These are phyloP conservation scores for Platyscapa corneri DNA, from an alignment of 1,140 invertebrate species.

Conservation along the genomic window DNA sequence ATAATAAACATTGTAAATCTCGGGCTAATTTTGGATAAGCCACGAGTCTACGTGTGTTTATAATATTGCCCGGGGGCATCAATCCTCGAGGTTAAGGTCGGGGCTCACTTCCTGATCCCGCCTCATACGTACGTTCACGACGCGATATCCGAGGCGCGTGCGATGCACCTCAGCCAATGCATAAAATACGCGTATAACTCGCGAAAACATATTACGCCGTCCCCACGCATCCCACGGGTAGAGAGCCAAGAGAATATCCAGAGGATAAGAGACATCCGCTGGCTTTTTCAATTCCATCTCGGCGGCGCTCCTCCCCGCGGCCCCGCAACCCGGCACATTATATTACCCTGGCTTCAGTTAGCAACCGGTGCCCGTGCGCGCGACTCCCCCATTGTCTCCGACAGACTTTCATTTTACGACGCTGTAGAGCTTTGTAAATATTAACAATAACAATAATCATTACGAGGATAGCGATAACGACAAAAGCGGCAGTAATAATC, in stretches of 20 bases:
- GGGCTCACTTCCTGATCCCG: too few species aligned
- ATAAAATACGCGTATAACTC: too few species aligned
- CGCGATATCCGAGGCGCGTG: too few species aligned
- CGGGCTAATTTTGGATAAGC: too few species aligned
- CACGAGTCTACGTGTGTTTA: too few species aligned
- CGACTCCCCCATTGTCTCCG: not conserved
- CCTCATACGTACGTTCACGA: too few species aligned
- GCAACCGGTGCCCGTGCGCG: not conserved
- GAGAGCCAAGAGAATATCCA: not conserved
- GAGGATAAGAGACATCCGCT: not conserved
- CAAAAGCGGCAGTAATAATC: not conserved
- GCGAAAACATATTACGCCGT: too few species aligned
- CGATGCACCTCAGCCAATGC: too few species aligned
- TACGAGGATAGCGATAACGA: not conserved
- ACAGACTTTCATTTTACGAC: constrained; percentile 20
- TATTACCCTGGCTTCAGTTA: not conserved
- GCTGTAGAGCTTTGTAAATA: constrained; percentile 35
- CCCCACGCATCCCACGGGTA: not conserved
- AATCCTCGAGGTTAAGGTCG: not conserved
- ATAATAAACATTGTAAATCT: too few species aligned
- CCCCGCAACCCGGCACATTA: not conserved
- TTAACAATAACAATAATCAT: not conserved
- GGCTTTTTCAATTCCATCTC: not conserved
- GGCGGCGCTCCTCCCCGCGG: too few species aligned
- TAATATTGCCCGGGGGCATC: not conserved